phyloP scores from a whole-genome alignment of 37 sponge, comb jelly and placozoan species.

The Hormiphora californensis region DNA sequence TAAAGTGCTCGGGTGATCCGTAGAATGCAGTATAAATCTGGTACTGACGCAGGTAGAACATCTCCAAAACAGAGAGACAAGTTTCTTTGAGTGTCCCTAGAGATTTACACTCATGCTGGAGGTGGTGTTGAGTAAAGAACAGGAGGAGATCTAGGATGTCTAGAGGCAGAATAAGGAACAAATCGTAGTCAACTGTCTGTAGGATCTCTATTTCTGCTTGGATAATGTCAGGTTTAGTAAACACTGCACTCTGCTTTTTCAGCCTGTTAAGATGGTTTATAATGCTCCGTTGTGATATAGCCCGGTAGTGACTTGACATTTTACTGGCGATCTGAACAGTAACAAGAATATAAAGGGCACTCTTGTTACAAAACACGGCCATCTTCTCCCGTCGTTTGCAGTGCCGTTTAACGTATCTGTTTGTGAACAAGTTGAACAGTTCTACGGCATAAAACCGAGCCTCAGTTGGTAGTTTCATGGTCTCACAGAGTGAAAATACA shows the following conservation, averaged over 20 bases:
- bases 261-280: background rate
- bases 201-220: constrained; percentile 15
- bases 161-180: constrained; percentile 10
- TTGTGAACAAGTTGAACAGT: constrained; percentile 20
- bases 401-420: background rate
- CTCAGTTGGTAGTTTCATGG: constrained; percentile 14
- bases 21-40: background rate
- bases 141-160: constrained; percentile 10
- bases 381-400: background rate
- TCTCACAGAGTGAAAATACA: background rate
- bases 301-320: constrained; percentile 54
- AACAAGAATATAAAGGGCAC: constrained; percentile 22
- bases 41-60: constrained; percentile 21
- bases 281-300: background rate
- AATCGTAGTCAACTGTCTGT: constrained; percentile 7
- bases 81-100: constrained; percentile 21
- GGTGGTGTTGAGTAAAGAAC: background rate
- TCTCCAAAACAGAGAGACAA: background rate
- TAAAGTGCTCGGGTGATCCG: background rate
- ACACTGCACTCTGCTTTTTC: too few relatives aligned
- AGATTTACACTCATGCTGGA: background rate
- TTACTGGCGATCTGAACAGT: constrained; percentile 22
- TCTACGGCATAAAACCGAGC: constrained; percentile 12
- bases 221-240: constrained; percentile 20
- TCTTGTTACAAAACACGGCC: constrained; percentile 10